A percentile compares a stretch with the other conserved stretches of the same genome.
Conservation (phyloP, 2,797 vertebrate species). For the Eulemur rubriventer region DNA sequence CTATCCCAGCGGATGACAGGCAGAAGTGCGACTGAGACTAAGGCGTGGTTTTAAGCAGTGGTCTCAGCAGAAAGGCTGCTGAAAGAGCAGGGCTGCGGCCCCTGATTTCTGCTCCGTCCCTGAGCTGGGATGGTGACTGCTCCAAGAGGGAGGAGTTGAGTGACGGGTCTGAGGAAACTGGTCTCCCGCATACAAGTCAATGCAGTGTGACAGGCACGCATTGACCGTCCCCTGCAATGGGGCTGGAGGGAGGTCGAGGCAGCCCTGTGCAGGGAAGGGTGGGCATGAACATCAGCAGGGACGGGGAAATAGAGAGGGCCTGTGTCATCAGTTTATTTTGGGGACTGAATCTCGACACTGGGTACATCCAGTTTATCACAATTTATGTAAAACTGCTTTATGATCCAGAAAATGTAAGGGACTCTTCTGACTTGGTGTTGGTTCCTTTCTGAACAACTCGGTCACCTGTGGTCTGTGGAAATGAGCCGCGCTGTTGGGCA, state of each 20-base stretch:
- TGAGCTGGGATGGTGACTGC: background rate
- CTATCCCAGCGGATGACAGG: background rate
- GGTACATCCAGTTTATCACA: background rate
- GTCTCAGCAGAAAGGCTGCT: background rate
- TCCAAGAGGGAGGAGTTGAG: background rate
- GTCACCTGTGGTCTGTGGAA: background rate
- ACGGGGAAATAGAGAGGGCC: fast-evolving
- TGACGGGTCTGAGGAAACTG: background rate
- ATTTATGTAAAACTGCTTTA: background rate
- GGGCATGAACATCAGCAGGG: background rate
- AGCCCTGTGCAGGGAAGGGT: background rate
- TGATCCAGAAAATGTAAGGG: background rate
- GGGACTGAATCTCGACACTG: background rate
- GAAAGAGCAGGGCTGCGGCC: background rate
- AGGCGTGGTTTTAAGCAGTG: background rate
- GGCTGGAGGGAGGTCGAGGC: too few species aligned
- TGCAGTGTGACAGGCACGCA: too few species aligned
- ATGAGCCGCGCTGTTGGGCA: background rate
- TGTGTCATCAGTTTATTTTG: background rate
- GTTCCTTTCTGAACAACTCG: background rate
- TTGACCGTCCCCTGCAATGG: background rate
- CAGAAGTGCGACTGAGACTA: background rate
- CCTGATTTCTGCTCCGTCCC: background rate
- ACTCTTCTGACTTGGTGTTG: background rate
- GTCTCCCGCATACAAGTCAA: background rate